Evolutionary conservation across 2,113 vertebrate species (phyloP).

Genomic region (Atractosteus spatula): DNA sequence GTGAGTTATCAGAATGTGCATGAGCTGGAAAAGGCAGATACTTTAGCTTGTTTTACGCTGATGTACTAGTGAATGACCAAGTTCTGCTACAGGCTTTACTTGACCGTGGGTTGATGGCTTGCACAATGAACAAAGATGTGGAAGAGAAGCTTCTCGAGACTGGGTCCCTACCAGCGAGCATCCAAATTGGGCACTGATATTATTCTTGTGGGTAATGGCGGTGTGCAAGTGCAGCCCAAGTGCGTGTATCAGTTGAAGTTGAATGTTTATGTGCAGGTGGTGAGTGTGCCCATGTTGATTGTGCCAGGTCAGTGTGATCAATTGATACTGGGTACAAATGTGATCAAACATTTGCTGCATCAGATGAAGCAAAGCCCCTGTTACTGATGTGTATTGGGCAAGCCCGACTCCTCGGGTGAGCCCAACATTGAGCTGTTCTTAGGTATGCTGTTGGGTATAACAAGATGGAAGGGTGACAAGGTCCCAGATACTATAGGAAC

Average conservation of each 20-base stretch:
- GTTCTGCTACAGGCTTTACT: constrained; percentile 20
- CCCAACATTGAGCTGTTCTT: constrained; percentile 24
- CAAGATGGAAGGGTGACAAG: constrained; percentile 10
- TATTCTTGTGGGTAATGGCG: constrained; percentile 24
- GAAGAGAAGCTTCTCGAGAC: constrained; percentile 12
- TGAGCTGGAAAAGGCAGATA: constrained; percentile 8
- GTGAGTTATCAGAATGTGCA: constrained; percentile 24
- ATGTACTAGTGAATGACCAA: constrained; percentile 18
- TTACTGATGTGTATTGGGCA: constrained; percentile 20
- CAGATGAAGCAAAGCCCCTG: constrained; percentile 19
- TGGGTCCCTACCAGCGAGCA: constrained; percentile 1
- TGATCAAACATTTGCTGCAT: constrained; percentile 20
- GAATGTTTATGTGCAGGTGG: constrained; percentile 25
- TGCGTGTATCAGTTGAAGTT: constrained; percentile 22
- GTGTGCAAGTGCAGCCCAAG: constrained; percentile 17
- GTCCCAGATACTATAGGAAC: constrained; percentile 27
- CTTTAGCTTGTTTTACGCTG: constrained; percentile 32
- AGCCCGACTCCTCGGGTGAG: not conserved
- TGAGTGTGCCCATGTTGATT: constrained; percentile 19
- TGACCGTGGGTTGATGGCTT: constrained; percentile 29
- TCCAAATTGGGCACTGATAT: constrained; percentile 18
- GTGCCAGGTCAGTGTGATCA: constrained; percentile 30
- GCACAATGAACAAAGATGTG: constrained; percentile 20
- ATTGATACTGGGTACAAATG: constrained; percentile 25
- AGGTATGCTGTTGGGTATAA: constrained; percentile 19